Conservation (phyloP, 2,113 vertebrate species). For the Lampris incognitus region DNA sequence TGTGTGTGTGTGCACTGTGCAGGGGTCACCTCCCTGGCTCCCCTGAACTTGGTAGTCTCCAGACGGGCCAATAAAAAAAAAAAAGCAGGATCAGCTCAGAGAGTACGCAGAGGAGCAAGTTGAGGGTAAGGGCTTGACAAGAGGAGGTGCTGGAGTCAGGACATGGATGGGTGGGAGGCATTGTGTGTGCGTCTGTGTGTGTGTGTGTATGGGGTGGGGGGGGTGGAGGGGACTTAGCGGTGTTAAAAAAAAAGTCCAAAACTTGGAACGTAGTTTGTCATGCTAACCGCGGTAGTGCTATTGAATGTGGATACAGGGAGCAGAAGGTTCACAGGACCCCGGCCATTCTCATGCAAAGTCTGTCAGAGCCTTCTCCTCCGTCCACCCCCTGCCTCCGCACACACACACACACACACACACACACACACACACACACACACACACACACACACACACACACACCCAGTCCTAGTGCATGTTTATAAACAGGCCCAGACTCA, state of each 20-base stretch:
- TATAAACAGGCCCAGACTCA: conserved; percentile 53
- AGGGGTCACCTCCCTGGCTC: conserved; percentile 20
- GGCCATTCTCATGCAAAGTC: conserved; percentile 82
- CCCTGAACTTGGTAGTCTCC: conserved; percentile 65
- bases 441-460: not conserved
- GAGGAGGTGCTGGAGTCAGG: conserved; percentile 23
- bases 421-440: not conserved
- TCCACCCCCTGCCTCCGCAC: conserved; percentile 29
- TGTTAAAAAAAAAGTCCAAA: conserved; percentile 56
- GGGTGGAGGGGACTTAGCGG: not conserved
- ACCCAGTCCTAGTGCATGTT: conserved; percentile 52
- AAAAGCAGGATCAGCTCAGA: conserved; percentile 28
- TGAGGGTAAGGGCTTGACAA: conserved; percentile 24
- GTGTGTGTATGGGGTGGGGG: too few relatives aligned
- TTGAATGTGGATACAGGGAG: conserved; percentile 80
- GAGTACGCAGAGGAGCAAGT: conserved; percentile 40
- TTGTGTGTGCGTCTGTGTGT: not conserved
- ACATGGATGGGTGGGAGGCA: conserved; percentile 15
- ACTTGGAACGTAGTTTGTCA: conserved; percentile 82
- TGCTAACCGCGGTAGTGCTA: conserved; percentile 76
- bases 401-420: not conserved
- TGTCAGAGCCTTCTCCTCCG: conserved; percentile 53
- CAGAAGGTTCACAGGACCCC: conserved; percentile 85
- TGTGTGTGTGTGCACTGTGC: conserved; percentile 8
- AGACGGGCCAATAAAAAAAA: conserved; percentile 47